Conservation (phyloP, 1,140 invertebrate species). For the Mamestra configurata region DNA sequence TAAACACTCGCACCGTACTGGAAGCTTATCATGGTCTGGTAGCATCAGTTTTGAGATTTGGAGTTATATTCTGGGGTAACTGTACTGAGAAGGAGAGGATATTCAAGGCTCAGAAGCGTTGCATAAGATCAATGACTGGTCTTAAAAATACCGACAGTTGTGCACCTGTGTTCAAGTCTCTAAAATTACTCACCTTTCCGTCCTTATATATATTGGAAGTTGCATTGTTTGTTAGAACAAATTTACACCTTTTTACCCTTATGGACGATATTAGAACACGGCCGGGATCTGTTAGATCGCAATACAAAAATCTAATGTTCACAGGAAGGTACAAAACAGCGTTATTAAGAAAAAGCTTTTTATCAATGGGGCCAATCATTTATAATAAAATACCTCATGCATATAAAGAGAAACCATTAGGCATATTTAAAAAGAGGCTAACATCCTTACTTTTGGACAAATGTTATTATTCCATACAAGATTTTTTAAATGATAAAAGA, state of each 20-base stretch:
- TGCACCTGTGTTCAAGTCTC: conserved; percentile 10
- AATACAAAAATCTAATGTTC: background rate
- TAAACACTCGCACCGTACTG: background rate
- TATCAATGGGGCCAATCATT: background rate
- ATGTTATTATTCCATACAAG: no score
- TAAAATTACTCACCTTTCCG: background rate
- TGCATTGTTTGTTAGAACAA: background rate
- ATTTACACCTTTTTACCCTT: background rate
- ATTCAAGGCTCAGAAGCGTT: background rate
- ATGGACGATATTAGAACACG: background rate
- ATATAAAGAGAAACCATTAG: background rate
- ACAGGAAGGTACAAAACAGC: background rate
- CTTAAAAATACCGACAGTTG: background rate
- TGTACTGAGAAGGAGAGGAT: conserved; percentile 3
- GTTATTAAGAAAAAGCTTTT: background rate
- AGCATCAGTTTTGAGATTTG: background rate
- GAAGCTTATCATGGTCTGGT: background rate
- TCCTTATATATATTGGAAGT: background rate
- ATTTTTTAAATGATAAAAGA: no score
- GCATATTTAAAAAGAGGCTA: conserved; percentile 1
- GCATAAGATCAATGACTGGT: conserved; percentile 6
- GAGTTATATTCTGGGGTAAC: conserved; percentile 3
- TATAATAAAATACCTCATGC: conserved; percentile 6
- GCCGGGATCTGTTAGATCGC: background rate
- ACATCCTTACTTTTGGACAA: no score